phyloP scores from a whole-genome alignment of 35 echinoderm and acorn worm genomes.

The Strongylocentrotus purpuratus region DNA sequence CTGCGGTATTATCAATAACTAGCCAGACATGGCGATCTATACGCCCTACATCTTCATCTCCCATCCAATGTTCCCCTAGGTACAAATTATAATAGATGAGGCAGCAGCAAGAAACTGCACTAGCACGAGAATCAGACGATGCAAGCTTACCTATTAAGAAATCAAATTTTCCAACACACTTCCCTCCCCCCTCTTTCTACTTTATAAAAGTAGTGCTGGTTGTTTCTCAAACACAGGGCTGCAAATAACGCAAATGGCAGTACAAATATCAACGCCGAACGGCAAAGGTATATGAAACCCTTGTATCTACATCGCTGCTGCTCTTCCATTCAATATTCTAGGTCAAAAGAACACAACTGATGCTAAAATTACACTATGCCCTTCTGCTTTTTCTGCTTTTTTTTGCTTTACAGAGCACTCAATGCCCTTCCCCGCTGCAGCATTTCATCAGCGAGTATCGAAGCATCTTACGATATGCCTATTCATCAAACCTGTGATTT shows the following conservation, averaged over 20 bases:
- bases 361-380: background rate
- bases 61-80: background rate
- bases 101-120: background rate
- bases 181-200: background rate
- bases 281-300: background rate
- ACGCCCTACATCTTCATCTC: background rate
- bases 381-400: background rate
- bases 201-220: background rate
- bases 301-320: background rate
- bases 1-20: background rate
- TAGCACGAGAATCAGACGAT: background rate
- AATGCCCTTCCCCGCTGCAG: background rate
- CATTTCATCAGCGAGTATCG: background rate
- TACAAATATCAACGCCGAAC: background rate
- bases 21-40: background rate
- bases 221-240: background rate
- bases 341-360: background rate
- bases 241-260: conserved; percentile 16
- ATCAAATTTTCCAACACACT: background rate
- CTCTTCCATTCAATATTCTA: background rate
- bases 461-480: background rate
- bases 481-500: background rate
- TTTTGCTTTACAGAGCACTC: no score
- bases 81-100: background rate
- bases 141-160: background rate